Percentiles rank a stretch among this genome's conserved stretches.
These are phyloP conservation scores for Drosophila busckii DNA, from an alignment of 1,140 invertebrate species.

Conservation along the genomic window DNA sequence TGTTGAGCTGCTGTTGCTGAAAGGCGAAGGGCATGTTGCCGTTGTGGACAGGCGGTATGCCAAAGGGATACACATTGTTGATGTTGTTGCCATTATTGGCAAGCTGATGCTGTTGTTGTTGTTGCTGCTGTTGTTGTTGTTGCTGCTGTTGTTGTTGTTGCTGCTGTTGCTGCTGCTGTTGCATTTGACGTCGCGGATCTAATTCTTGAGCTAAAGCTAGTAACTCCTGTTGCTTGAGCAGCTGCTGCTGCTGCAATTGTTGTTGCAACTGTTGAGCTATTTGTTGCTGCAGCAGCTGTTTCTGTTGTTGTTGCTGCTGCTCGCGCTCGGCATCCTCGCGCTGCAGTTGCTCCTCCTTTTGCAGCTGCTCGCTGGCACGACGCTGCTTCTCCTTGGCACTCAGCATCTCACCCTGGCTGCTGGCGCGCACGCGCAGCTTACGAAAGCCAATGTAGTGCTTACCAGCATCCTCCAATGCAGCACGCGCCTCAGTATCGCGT, in stretches of 20 bases:
- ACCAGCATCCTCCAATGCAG: slow-evolving; percentile 80
- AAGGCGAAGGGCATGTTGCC: slow-evolving; percentile 40
- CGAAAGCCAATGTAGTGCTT: slow-evolving; percentile 82
- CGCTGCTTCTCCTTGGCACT: slow-evolving; percentile 79
- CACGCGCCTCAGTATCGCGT: slow-evolving; percentile 84
- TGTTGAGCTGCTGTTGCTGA: slow-evolving; percentile 39
- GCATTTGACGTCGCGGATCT: slow-evolving; percentile 26
- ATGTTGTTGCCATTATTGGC: slow-evolving; percentile 12
- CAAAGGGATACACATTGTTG: slow-evolving; percentile 37
- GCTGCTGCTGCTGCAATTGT: slow-evolving; percentile 14
- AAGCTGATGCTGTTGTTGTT: too few species aligned
- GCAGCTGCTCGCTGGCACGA: slow-evolving; percentile 73
- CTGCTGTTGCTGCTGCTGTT: slow-evolving; percentile 15
- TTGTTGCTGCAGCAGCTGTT: slow-evolving; percentile 17
- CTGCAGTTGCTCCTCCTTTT: slow-evolving; percentile 66
- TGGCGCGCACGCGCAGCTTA: slow-evolving; percentile 80
- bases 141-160: slow-evolving; percentile 24
- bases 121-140: slow-evolving; percentile 14
- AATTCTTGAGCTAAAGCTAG: slow-evolving; percentile 13
- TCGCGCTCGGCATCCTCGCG: slow-evolving; percentile 44
- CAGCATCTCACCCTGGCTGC: slow-evolving; percentile 80
- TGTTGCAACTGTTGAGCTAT: slow-evolving; percentile 10
- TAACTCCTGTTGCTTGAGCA: slow-evolving; percentile 9
- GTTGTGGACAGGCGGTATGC: slow-evolving; percentile 25
- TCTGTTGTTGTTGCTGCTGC: slow-evolving; percentile 19